These are phyloP conservation scores for Azemiops feae DNA, from an alignment of 2,113 vertebrate species.

Conservation along the genomic window DNA sequence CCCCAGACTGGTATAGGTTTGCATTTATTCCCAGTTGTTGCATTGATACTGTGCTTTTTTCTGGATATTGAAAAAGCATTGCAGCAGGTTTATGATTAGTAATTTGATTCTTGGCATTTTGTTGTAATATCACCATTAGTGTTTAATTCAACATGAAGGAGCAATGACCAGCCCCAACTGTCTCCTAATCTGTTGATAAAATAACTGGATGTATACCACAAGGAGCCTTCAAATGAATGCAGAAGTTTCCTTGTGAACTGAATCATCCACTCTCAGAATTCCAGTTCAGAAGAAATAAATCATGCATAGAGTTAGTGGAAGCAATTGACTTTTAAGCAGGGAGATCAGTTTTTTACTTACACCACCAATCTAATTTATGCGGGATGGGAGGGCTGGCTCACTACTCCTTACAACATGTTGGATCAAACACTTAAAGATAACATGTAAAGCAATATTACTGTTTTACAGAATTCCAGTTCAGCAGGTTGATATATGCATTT, in stretches of 20 bases:
- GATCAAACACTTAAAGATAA: background rate
- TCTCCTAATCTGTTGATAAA: background rate
- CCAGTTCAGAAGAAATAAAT: background rate
- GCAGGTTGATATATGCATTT: background rate
- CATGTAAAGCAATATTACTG: background rate
- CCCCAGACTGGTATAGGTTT: background rate
- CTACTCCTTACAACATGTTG: background rate
- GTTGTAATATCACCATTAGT: background rate
- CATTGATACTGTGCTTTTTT: background rate
- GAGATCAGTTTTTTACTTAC: background rate
- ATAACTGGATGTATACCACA: background rate
- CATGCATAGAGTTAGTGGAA: background rate
- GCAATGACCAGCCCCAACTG: background rate
- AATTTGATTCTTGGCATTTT: background rate
- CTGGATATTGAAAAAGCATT: background rate
- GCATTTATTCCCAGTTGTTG: background rate
- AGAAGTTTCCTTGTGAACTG: background rate
- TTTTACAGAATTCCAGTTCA: background rate
- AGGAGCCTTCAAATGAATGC: background rate
- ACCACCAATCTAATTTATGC: background rate
- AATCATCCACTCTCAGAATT: background rate
- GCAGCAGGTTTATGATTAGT: background rate
- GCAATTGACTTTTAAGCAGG: background rate
- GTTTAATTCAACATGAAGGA: background rate
- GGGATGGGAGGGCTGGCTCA: background rate